A percentile compares a stretch with the other conserved stretches of the same genome.
phyloP scores from a whole-genome alignment of 1,140 invertebrate species.

The Idris sp. region DNA sequence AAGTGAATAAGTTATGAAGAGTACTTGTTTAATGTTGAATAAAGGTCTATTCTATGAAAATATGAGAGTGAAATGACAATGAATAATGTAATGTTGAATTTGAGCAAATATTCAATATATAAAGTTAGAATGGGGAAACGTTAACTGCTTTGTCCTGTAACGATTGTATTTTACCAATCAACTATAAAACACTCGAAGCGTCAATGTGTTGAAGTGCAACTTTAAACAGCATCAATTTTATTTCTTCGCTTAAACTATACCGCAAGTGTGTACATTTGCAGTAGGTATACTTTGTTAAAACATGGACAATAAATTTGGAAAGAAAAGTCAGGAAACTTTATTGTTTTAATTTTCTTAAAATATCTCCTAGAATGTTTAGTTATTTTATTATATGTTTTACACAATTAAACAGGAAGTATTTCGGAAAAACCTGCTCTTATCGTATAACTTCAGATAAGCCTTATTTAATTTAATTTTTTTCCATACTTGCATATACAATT shows the following conservation, averaged over 20 bases:
- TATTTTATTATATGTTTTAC: too few relatives aligned
- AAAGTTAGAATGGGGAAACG: slow-evolving; percentile 30
- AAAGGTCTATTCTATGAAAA: slow-evolving; percentile 5
- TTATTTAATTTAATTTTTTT: slow-evolving; percentile 8
- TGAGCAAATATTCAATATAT: slow-evolving; percentile 68
- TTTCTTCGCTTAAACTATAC: slow-evolving; percentile 11
- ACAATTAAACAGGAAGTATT: too few relatives aligned
- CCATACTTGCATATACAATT: too few relatives aligned
- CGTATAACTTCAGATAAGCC: too few relatives aligned
- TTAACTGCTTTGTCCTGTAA: slow-evolving; percentile 51
- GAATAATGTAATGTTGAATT: slow-evolving; percentile 66
- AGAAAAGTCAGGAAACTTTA: background rate
- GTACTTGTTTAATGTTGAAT: too few relatives aligned
- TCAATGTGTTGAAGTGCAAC: slow-evolving; percentile 27
- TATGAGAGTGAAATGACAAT: slow-evolving; percentile 41
- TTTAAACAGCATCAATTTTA: slow-evolving; percentile 39
- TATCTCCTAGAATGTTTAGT: too few relatives aligned
- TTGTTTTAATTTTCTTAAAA: slow-evolving; percentile 1
- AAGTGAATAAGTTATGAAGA: too few relatives aligned
- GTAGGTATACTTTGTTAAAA: too few relatives aligned
- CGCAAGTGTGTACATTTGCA: slow-evolving; percentile 14
- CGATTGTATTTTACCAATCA: slow-evolving; percentile 50
- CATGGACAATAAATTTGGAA: background rate
- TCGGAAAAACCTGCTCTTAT: too few relatives aligned
- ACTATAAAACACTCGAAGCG: slow-evolving; percentile 36